Conservation (phyloP, 2,797 vertebrate genomes). For the Euphonia xanthogaster region DNA sequence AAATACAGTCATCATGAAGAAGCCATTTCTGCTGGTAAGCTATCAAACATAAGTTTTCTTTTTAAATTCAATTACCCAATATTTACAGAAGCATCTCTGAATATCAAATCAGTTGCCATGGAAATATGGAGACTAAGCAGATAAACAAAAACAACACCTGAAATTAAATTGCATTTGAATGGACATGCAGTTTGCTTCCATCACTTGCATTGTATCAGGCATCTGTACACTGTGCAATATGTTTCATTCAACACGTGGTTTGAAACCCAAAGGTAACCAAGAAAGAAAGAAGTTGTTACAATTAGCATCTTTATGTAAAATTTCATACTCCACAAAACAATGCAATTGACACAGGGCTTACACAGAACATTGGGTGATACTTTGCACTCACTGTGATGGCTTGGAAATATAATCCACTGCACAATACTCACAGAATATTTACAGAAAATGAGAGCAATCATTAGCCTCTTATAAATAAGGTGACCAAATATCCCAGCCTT, state of each 20-base stretch:
- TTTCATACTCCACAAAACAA: constrained; percentile 61
- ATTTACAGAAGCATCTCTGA: constrained; percentile 36
- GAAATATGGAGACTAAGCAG: constrained; percentile 20
- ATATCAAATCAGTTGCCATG: constrained; percentile 22
- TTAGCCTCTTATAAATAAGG: constrained; percentile 66
- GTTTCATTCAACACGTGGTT: constrained; percentile 39
- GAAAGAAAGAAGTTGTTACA: constrained; percentile 33
- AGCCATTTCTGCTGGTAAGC: neutral
- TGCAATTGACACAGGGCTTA: constrained; percentile 48
- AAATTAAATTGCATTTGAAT: constrained; percentile 17
- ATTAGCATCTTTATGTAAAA: constrained; percentile 52
- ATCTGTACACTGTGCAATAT: constrained; percentile 18
- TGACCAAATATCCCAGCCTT: constrained; percentile 57
- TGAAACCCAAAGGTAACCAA: constrained; percentile 46
- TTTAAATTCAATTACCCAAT: neutral
- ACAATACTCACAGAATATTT: constrained; percentile 66
- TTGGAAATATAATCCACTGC: constrained; percentile 58
- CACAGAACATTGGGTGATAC: constrained; percentile 29
- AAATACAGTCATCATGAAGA: neutral
- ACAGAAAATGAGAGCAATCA: constrained; percentile 46
- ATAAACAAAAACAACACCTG: constrained; percentile 5
- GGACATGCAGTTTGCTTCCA: constrained; percentile 35
- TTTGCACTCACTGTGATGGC: constrained; percentile 45
- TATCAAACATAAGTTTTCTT: constrained; percentile 22
- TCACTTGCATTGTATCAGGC: constrained; percentile 33